These are phyloP conservation scores for Austrofundulus limnaeus DNA, from an alignment of 2,113 vertebrate genomes.

Conservation along the genomic window DNA sequence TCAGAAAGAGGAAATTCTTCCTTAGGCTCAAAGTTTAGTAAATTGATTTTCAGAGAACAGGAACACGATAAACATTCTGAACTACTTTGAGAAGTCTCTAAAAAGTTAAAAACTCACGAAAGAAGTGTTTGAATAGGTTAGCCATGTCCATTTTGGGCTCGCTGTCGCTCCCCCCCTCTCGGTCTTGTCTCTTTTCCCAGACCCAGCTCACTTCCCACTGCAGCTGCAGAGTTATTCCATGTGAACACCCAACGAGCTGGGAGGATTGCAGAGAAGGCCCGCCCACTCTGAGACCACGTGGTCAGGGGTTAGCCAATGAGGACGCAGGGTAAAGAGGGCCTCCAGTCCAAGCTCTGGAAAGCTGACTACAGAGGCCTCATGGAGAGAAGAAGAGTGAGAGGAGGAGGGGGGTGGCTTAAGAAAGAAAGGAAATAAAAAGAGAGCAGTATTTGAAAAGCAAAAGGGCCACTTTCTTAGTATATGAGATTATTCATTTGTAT, in stretches of 20 bases:
- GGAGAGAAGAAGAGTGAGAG: constrained; percentile 51
- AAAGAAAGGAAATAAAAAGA: constrained; percentile 36
- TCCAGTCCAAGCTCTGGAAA: constrained; percentile 57
- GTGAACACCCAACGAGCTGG: constrained; percentile 76
- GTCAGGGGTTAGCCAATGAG: constrained; percentile 71
- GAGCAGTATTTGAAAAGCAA: constrained; percentile 27
- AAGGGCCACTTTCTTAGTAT: constrained; percentile 16
- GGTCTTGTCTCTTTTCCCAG: constrained; percentile 58
- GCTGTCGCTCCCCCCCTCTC: constrained; percentile 68
- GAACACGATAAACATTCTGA: constrained; percentile 14
- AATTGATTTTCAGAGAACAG: constrained; percentile 18
- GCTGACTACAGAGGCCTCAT: constrained; percentile 67
- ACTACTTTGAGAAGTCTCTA: constrained; percentile 13
- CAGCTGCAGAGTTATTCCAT: constrained; percentile 81
- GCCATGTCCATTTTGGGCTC: constrained; percentile 87
- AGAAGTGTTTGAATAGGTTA: constrained; percentile 88
- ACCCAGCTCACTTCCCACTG: constrained; percentile 77
- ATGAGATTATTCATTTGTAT: not conserved
- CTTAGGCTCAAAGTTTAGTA: constrained; percentile 40
- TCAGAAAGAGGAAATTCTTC: not conserved
- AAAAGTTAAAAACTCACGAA: constrained; percentile 83
- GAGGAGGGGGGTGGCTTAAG: constrained; percentile 5
- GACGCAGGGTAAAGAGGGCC: constrained; percentile 46
- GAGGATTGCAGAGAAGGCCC: constrained; percentile 62
- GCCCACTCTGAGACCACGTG: constrained; percentile 81